Percentiles rank a stretch among this genome's conserved stretches.
These are phyloP conservation scores for Hydrolagus affinis DNA, from an alignment of 2,113 vertebrate species.

Conservation along the genomic window DNA sequence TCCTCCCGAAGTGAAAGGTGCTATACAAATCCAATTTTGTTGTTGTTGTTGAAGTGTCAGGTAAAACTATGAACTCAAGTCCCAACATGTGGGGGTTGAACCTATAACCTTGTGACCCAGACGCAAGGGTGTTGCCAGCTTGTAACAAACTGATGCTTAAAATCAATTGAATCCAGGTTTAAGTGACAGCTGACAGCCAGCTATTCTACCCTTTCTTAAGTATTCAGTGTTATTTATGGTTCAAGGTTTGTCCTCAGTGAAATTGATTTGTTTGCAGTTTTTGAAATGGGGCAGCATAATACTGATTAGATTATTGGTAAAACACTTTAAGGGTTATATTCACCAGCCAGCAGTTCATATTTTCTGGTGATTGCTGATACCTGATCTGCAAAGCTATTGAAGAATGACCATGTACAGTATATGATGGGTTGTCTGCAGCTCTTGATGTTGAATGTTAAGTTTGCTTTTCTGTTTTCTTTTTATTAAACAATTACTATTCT, in stretches of 20 bases:
- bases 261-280: conserved; percentile 13
- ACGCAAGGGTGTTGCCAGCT: too few relatives aligned
- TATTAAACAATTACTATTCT: neutral
- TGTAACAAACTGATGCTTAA: too few relatives aligned
- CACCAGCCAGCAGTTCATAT: neutral
- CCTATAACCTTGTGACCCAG: too few relatives aligned
- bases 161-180: neutral
- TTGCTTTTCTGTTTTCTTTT: too few relatives aligned
- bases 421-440: too few relatives aligned
- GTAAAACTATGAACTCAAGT: too few relatives aligned
- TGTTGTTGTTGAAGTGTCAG: too few relatives aligned
- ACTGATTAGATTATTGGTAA: neutral
- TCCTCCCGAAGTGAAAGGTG: too few relatives aligned
- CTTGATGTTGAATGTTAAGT: neutral
- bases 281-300: neutral
- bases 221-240: neutral
- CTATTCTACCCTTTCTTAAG: neutral
- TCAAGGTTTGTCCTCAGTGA: neutral
- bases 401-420: neutral
- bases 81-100: too few relatives aligned
- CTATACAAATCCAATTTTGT: too few relatives aligned
- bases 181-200: neutral
- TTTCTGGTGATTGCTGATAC: neutral
- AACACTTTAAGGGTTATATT: neutral
- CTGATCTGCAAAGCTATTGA: neutral